Base-by-base conservation (phyloP, 2,797 vertebrate species). In the Margarornis squamiger region DNA sequence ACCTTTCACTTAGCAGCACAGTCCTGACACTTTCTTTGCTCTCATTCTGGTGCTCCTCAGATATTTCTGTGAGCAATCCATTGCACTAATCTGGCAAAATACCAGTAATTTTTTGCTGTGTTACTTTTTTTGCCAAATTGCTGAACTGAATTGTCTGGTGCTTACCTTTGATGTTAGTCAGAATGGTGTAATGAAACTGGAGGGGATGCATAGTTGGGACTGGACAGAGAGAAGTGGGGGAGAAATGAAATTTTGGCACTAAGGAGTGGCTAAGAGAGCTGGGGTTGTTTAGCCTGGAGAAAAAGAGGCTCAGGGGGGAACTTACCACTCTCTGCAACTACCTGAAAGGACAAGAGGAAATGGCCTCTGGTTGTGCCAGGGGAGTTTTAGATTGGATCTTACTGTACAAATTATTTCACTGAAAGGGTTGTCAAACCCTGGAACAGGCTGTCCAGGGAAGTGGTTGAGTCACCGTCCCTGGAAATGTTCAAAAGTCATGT, bases 401-500 rank as follows among this genome's bases (percentile, higher is more conserved):
- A 41, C 62, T 24, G 34, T 36, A 59, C 52, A 63, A 80, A 22
- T 10, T 12, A 12, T 14, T 52, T 68, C 18, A 38, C 8, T 3
- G 1, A 27, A 76, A 46, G 21, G 6, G 3, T 46, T 76, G 20
- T 75, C 10, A 68, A 26, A 12, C 13, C 10, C 3, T 68, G 39
- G 36, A 82, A 88, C 5, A 45, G 38, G 30, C 38, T 82, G 23
- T n/a, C 45, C 27, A 41, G 76, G 22, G 32, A 59, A 14, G 6
- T 72, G 21, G 9, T 36, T 6, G 41, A 57, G 41, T 52, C 38
- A 8, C 17, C 20, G 19, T 48, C 15, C 13, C 34, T 80, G 59
- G 3, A 39, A 7, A 20, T 54, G 27, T 73, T 87, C 24, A 32
- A 18, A 71, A 90, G n/a, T 38, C 0, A 0, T 22, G 34, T 29